Evolutionary conservation across 1,140 invertebrate genomes (phyloP).

Genomic region (Macrostomum lignano): DNA sequence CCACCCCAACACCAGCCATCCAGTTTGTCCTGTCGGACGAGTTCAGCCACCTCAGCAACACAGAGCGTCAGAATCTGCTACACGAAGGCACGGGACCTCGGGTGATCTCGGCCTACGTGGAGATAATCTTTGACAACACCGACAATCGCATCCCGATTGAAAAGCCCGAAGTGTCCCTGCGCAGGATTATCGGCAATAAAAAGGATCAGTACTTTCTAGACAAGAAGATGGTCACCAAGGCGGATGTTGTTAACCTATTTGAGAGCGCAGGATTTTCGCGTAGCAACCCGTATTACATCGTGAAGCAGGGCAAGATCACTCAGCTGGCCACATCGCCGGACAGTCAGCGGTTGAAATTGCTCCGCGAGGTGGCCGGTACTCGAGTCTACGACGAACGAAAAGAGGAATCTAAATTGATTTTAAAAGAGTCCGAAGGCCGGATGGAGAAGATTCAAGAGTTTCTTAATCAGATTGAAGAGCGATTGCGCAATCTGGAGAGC

Average conservation of each 20-base stretch:
- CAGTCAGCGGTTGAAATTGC: constrained; percentile 66
- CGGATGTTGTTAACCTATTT: constrained; percentile 84
- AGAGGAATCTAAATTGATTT: constrained; percentile 69
- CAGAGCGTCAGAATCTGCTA: constrained; percentile 67
- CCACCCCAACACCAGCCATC: too few relatives aligned
- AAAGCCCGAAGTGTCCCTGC: constrained; percentile 73
- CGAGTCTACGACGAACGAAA: constrained; percentile 74
- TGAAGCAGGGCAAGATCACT: constrained; percentile 98
- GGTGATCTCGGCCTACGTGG: constrained; percentile 82
- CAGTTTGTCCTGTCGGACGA: constrained; percentile 98
- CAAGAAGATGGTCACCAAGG: constrained; percentile 66
- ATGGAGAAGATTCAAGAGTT: constrained; percentile 90
- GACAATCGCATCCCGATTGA: constrained; percentile 90
- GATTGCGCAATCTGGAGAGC: constrained; percentile 71
- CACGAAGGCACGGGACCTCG: constrained; percentile 90
- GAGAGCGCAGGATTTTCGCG: constrained; percentile 95
- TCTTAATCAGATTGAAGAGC: constrained; percentile 79
- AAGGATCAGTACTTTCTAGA: constrained; percentile 98
- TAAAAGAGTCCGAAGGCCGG: constrained; percentile 79
- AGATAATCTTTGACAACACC: constrained; percentile 96
- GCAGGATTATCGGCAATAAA: constrained; percentile 83
- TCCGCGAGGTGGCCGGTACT: constrained; percentile 65
- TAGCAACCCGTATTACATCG: constrained; percentile 98
- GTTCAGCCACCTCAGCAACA: constrained; percentile 74
- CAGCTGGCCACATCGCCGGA: constrained; percentile 99